Base-by-base conservation (phyloP, 1,140 invertebrate genomes). In the Trachymyrmex septentrionalis region DNA sequence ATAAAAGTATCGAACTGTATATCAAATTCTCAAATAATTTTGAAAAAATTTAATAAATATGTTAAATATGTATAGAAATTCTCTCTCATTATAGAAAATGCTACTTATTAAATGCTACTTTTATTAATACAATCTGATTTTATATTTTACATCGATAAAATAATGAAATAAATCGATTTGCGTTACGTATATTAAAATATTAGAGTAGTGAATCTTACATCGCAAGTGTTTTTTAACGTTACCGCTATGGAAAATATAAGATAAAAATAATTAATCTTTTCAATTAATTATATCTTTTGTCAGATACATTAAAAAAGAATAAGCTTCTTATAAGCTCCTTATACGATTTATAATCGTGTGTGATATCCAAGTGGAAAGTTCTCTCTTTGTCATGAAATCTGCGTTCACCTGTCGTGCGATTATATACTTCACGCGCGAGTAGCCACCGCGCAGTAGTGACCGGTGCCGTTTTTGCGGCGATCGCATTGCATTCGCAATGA, bases 401-500 rank as follows among this genome's bases (percentile, higher is more conserved):
- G 9, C 34, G 14, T 61, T 84, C 38, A 73, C 67, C 38, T 84
- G 24, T 84, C 38, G 6, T 50, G 27, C 24, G 38, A 84, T 84
- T 80, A 67, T 67, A 24, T 66, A 14, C n/a, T 67, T 75, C 38
- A 82, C 24, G 67, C 80, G 24, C 21, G 80, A 73, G 12, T 75
- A 61, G 14, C 50, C n/a, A 81, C 57, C 55, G 30, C 16, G 21
- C 48, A 30, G 53, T 44, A 21, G 55, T 27, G 67, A 82, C 48
- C 14, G 19, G 24, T 82, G 10, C 24, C 53, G 24, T 75, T 84
- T 61, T 63, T 84, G n/a, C n/a, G 27, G 14, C 55, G 34, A n/a
- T 84, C 69, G 38, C 80, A 16, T 81, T 81, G 48, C 64, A 81
- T 38, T 84, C 30, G 38, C 24, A 61, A 14, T 84, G 80, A 84